These are phyloP conservation scores for Metopia argyrocephala DNA, from an alignment of 2,888 invertebrate genomes.

Conservation along the genomic window DNA sequence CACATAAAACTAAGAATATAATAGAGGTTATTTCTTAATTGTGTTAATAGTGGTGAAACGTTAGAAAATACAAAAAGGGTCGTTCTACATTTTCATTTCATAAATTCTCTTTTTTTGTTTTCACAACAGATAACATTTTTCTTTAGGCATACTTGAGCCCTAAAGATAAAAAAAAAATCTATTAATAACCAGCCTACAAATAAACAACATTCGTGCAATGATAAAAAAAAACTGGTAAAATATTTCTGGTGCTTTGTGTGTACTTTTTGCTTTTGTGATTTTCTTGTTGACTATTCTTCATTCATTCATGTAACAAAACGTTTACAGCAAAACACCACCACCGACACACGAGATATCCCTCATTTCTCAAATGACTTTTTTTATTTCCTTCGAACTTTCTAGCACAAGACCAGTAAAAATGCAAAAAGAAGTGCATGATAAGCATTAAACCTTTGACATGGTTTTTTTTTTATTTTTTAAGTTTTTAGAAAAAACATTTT, in stretches of 20 bases:
- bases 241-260: not conserved
- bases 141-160: constrained; percentile 47
- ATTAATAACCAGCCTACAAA: constrained; percentile 22
- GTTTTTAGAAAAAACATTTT: not conserved
- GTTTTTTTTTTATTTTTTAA: constrained; percentile 24
- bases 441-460: constrained; percentile 54
- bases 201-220: not conserved
- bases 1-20: too few relatives aligned
- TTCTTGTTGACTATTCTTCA: constrained; percentile 8
- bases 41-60: not conserved
- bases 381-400: constrained; percentile 1
- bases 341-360: not conserved
- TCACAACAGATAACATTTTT: constrained; percentile 38
- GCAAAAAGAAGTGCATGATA: not conserved
- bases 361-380: not conserved
- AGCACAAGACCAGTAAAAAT: not conserved
- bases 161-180: not conserved
- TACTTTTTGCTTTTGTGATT: not conserved
- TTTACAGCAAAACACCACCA: constrained; percentile 37
- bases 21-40: too few relatives aligned
- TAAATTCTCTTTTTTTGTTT: constrained; percentile 23
- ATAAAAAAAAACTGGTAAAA: not conserved
- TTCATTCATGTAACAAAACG: constrained; percentile 59
- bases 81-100: constrained; percentile 37
- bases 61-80: constrained; percentile 8